Evolutionary conservation across 2,888 invertebrate species (phyloP).

Genomic region (Lycia hirtaria): DNA sequence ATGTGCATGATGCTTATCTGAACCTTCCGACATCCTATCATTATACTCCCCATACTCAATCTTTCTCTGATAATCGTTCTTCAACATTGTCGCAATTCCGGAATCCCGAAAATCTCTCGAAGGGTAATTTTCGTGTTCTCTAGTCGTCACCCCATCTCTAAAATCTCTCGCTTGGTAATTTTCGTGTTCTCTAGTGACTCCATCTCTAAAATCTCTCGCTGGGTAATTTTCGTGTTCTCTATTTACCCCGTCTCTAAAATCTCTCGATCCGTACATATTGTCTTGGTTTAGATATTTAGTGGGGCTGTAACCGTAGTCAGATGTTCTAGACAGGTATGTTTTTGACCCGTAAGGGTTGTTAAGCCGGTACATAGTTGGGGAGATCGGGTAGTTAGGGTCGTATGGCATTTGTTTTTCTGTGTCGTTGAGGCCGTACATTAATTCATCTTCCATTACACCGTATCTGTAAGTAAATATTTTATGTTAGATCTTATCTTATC

Average conservation of each 20-base stretch:
- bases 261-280: constrained; percentile 71
- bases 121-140: constrained; percentile 75
- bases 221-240: constrained; percentile 77
- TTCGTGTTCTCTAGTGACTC: constrained; percentile 73
- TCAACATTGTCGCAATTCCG: constrained; percentile 80
- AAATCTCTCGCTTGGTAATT: constrained; percentile 73
- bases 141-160: constrained; percentile 67
- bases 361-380: constrained; percentile 77
- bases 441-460: constrained; percentile 77
- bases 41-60: constrained; percentile 84
- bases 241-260: constrained; percentile 70
- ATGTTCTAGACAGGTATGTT: constrained; percentile 74
- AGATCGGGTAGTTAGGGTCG: constrained; percentile 81
- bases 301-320: constrained; percentile 81
- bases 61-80: constrained; percentile 82
- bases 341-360: constrained; percentile 82
- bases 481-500: background rate
- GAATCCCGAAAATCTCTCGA: constrained; percentile 79
- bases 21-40: constrained; percentile 89
- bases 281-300: constrained; percentile 75
- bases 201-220: constrained; percentile 68
- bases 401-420: constrained; percentile 78
- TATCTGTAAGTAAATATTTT: constrained; percentile 62
- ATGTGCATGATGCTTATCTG: constrained; percentile 89
- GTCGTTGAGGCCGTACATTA: constrained; percentile 77